phyloP scores from a whole-genome alignment of 2,113 vertebrate genomes.

The Aplodontia rufa region DNA sequence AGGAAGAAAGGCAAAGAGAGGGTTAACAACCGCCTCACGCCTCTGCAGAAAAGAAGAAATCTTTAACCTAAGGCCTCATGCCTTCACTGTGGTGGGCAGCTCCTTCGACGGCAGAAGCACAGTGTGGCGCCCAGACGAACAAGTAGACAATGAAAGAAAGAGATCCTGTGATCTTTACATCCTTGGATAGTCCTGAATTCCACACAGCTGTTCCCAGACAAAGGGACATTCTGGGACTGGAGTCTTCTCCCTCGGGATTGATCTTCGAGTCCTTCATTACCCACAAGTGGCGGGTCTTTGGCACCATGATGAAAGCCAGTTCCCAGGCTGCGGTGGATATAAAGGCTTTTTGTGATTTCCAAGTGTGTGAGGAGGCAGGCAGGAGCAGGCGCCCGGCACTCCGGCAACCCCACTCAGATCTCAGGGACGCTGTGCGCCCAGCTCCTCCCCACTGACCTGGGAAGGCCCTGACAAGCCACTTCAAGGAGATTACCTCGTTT shows the following conservation, averaged over 20 bases:
- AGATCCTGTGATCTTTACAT: conserved; percentile 76
- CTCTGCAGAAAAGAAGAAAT: conserved; percentile 62
- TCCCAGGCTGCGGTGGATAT: conserved; percentile 45
- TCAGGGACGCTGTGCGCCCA: neutral
- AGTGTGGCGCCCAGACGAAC: conserved; percentile 68
- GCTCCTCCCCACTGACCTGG: conserved; percentile 56
- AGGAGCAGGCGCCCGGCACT: conserved; percentile 49
- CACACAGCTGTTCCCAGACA: conserved; percentile 77
- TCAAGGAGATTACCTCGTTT: conserved; percentile 66
- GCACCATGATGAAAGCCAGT: conserved; percentile 74
- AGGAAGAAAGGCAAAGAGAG: conserved; percentile 50
- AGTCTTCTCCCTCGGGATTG: conserved; percentile 78
- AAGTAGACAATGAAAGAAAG: conserved; percentile 78
- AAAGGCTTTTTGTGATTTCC: conserved; percentile 69
- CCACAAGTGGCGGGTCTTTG: conserved; percentile 67
- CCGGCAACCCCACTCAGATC: conserved; percentile 60
- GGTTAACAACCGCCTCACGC: conserved; percentile 57
- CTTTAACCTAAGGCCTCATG: conserved; percentile 53
- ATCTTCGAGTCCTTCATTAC: conserved; percentile 73
- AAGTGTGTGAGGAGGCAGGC: conserved; percentile 36
- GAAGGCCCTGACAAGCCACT: conserved; percentile 58
- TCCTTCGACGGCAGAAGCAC: conserved; percentile 52
- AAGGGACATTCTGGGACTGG: conserved; percentile 77
- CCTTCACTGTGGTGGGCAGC: conserved; percentile 67
- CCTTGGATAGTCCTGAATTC: conserved; percentile 79